Evolutionary conservation across 2,113 vertebrate species (phyloP).

Genomic region (Coptodon bakossiorum): DNA sequence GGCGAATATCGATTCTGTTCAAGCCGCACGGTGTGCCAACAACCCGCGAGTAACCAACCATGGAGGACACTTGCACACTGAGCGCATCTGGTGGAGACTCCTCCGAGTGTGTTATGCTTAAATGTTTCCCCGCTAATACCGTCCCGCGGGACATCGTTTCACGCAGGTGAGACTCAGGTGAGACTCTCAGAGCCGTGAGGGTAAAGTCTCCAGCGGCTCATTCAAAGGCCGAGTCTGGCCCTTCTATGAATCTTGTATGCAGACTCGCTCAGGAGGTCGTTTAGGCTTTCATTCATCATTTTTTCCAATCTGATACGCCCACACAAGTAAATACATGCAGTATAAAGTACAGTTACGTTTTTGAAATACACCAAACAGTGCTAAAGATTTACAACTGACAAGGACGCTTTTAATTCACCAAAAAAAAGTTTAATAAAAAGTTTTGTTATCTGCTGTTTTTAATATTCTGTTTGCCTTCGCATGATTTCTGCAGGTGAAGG

Average conservation of each 20-base stretch:
- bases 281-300: background rate
- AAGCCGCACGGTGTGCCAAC: constrained; percentile 1
- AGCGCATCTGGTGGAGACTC: constrained; percentile 1
- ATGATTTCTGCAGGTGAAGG: background rate
- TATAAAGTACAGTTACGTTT: background rate
- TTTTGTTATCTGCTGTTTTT: background rate
- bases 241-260: background rate
- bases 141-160: background rate
- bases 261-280: background rate
- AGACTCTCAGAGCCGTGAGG: background rate
- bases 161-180: background rate
- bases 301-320: background rate
- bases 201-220: background rate
- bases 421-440: rapidly evolving
- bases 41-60: constrained; percentile 30
- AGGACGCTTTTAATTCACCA: background rate
- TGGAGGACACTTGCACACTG: constrained; percentile 26
- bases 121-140: constrained; percentile 10
- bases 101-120: background rate
- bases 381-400: background rate
- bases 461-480: background rate
- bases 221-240: background rate
- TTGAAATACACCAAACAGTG: background rate
- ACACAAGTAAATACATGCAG: background rate
- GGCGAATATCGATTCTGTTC: constrained; percentile 39